Conservation (phyloP, 2,888 invertebrate genomes). For the Arctia plantaginis region DNA sequence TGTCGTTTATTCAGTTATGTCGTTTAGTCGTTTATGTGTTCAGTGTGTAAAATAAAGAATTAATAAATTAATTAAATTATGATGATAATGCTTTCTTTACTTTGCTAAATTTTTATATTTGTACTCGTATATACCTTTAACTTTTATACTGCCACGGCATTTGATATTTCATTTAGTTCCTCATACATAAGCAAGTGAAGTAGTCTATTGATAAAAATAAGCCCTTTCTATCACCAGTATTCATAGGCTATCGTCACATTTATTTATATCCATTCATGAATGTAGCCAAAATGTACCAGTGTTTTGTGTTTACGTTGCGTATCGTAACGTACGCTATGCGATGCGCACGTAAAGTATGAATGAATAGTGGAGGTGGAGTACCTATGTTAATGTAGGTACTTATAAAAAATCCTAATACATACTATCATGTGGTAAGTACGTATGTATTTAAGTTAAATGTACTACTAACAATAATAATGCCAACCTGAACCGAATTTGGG, state of each 20-base stretch:
- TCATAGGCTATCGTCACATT: slow-evolving; percentile 4
- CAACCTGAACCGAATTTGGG: background rate
- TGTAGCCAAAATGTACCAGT: slow-evolving; percentile 40
- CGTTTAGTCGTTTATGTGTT: too few relatives aligned
- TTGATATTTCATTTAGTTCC: background rate
- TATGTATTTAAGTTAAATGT: too few relatives aligned
- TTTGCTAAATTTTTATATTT: too few relatives aligned
- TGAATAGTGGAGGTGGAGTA: background rate
- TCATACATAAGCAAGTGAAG: background rate
- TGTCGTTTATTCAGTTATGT: too few relatives aligned
- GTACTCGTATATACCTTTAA: background rate
- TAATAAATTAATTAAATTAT: too few relatives aligned
- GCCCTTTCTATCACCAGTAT: background rate
- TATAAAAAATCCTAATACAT: background rate
- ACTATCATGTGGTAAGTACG: background rate
- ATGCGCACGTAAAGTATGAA: background rate
- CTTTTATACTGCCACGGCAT: background rate
- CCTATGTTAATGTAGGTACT: background rate
- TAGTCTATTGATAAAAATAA: slow-evolving; percentile 8
- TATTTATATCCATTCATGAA: slow-evolving; percentile 43
- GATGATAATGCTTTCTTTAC: too few relatives aligned
- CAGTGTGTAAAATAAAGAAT: too few relatives aligned
- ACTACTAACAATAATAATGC: background rate
- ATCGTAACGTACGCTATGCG: slow-evolving; percentile 15
- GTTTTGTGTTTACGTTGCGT: slow-evolving; percentile 48